These are phyloP conservation scores for Psylliodes chrysocephalus DNA, from an alignment of 2,888 invertebrate species.

Conservation along the genomic window DNA sequence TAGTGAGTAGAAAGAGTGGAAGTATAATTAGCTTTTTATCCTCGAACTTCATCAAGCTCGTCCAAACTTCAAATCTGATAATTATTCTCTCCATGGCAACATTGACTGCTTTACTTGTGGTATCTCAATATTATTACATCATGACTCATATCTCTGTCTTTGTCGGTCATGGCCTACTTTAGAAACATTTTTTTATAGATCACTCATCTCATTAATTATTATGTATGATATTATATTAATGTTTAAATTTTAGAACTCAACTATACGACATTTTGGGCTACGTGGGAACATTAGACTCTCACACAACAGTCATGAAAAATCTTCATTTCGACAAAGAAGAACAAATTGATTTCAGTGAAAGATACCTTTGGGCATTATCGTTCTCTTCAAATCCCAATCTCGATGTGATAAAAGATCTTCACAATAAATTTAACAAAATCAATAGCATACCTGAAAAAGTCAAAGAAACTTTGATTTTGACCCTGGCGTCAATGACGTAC, in stretches of 20 bases:
- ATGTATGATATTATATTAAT: too few species aligned
- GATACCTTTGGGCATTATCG: constrained; percentile 80
- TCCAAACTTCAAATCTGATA: too few species aligned
- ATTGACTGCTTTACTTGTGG: too few species aligned
- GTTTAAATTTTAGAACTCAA: constrained; percentile 66
- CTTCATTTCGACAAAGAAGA: constrained; percentile 69
- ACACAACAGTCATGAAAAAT: constrained; percentile 75
- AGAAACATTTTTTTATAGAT: too few species aligned
- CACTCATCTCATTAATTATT: too few species aligned
- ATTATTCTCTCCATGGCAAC: too few species aligned
- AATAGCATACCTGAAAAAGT: constrained; percentile 69
- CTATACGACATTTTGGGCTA: constrained; percentile 77
- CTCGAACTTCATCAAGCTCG: too few species aligned
- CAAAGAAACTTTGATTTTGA: constrained; percentile 74
- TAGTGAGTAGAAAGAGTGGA: too few species aligned
- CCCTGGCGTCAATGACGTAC: constrained; percentile 71
- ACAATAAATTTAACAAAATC: constrained; percentile 65
- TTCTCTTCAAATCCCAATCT: constrained; percentile 73
- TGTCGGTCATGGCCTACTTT: too few species aligned
- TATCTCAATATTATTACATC: too few species aligned
- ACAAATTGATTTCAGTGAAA: constrained; percentile 67
- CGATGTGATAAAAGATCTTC: constrained; percentile 66
- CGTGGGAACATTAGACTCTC: constrained; percentile 74
- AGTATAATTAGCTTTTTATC: too few species aligned
- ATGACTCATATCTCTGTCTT: too few species aligned